These are phyloP conservation scores for Spermophilus dauricus DNA, from an alignment of 2,113 vertebrate species.

Conservation along the genomic window DNA sequence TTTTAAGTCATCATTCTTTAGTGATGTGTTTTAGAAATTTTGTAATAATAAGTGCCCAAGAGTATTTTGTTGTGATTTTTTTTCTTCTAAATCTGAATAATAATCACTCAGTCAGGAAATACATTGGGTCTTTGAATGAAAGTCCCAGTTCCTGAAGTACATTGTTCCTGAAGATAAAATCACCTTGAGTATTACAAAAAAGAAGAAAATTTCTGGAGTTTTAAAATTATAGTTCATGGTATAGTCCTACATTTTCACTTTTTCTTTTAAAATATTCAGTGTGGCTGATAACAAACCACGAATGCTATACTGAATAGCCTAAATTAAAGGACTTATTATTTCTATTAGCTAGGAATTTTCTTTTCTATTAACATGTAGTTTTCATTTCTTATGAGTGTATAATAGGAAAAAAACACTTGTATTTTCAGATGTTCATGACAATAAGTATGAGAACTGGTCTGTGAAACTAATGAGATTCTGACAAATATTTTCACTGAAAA, in stretches of 20 bases:
- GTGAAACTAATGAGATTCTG: slow-evolving; percentile 30
- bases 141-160: background rate
- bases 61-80: background rate
- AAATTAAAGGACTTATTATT: background rate
- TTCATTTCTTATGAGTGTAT: background rate
- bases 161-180: background rate
- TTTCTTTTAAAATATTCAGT: background rate
- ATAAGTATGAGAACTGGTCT: background rate
- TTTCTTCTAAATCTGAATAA: background rate
- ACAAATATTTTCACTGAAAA: slow-evolving; percentile 16
- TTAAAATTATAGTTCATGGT: slow-evolving; percentile 31
- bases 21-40: background rate
- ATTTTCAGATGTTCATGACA: background rate
- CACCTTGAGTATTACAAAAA: background rate
- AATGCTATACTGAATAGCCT: background rate
- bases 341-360: background rate
- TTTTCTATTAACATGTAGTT: background rate
- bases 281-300: background rate
- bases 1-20: background rate
- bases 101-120: background rate
- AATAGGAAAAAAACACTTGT: background rate
- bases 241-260: background rate
- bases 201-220: background rate
- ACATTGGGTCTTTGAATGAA: background rate
- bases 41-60: background rate